phyloP scores from a whole-genome alignment of 2,888 invertebrate genomes.

The Zygaena filipendulae region DNA sequence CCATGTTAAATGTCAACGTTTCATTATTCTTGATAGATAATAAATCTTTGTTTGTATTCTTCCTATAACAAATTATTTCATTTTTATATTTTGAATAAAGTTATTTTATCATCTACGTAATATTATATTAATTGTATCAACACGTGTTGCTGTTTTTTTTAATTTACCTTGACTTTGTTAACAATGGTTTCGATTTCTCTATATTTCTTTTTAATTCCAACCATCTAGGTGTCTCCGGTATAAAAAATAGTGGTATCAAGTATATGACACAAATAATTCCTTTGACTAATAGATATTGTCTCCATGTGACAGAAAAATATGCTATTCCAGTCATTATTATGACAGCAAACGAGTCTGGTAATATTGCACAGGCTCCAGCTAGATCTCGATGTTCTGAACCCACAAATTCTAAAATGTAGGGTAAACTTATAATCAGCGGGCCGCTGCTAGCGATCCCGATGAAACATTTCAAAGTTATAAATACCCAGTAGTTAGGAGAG shows the following conservation, averaged over 20 bases:
- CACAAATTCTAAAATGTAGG: conserved; percentile 68
- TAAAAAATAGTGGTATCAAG: conserved; percentile 21
- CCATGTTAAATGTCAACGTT: conserved; percentile 14
- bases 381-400: conserved; percentile 54
- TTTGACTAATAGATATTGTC: conserved; percentile 23
- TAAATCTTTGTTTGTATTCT: no score
- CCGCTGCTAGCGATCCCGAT: conserved; percentile 79
- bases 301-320: conserved; percentile 30
- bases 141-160: no score
- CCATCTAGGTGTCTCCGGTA: conserved; percentile 46
- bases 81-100: no score
- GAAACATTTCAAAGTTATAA: conserved; percentile 71
- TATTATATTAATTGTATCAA: no score
- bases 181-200: no score
- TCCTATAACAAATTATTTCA: no score
- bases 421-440: conserved; percentile 66
- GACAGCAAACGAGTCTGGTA: conserved; percentile 27
- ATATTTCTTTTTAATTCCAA: conserved; percentile 28
- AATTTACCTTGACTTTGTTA: no score
- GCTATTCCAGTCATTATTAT: conserved; percentile 27
- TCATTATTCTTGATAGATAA: no score
- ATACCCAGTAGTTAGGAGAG: conserved; percentile 63
- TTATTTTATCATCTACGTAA: no score
- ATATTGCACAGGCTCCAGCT: conserved; percentile 21
- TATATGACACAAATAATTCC: conserved; percentile 22